Percentiles rank a stretch among this genome's conserved stretches.
phyloP scores from a whole-genome alignment of 2,888 invertebrate species.

The Hemicrepidius hirtus region DNA sequence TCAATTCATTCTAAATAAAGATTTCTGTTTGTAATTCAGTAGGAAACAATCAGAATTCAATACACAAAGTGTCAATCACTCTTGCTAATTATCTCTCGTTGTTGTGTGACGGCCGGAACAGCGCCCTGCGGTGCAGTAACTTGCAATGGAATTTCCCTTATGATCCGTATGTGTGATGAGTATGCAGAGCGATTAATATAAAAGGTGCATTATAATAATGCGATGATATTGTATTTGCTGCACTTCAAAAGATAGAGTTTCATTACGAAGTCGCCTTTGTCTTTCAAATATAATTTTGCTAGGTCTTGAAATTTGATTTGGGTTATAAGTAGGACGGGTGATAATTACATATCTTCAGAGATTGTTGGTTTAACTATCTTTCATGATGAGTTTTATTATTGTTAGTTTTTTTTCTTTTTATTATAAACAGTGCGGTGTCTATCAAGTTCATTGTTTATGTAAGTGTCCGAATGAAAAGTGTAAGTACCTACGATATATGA shows the following conservation, averaged over 20 bases:
- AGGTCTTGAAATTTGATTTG: constrained; percentile 1
- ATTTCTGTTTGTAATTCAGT: no score
- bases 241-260: constrained; percentile 10
- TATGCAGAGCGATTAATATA: constrained; percentile 29
- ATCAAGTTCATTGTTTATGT: no score
- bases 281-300: background rate
- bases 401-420: no score
- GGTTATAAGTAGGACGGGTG: background rate
- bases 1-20: no score
- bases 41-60: background rate
- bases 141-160: constrained; percentile 36
- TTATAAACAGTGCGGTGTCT: no score
- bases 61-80: constrained; percentile 32
- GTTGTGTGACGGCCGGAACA: constrained; percentile 24
- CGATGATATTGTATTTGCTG: constrained; percentile 3
- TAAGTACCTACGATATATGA: no score
- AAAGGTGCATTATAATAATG: background rate
- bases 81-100: constrained; percentile 30
- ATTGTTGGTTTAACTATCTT: background rate
- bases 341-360: no score
- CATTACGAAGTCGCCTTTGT: constrained; percentile 11
- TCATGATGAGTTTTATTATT: no score
- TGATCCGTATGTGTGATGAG: constrained; percentile 38
- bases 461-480: no score
- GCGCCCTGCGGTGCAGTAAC: constrained; percentile 22